A percentile compares a stretch with the other conserved stretches of the same genome.
phyloP scores from a whole-genome alignment of 2,797 vertebrate genomes.

The Ctenochaetus hawaiiensis region DNA sequence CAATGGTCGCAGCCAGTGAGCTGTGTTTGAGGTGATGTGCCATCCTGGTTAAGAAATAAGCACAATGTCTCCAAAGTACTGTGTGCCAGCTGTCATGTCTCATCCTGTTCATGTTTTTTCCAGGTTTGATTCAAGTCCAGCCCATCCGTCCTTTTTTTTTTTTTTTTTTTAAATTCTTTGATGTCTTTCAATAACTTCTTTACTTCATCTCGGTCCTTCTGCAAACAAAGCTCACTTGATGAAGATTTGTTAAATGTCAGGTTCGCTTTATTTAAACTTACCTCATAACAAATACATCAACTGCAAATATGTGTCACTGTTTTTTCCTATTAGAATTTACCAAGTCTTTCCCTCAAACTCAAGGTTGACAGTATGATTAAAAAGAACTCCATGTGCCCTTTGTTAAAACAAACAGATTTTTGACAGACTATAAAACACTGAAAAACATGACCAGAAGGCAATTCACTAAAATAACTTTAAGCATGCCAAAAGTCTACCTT shows the following conservation, averaged over 20 bases:
- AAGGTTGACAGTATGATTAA: too few relatives aligned
- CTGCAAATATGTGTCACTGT: background rate
- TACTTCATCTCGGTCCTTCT: background rate
- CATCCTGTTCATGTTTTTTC: background rate
- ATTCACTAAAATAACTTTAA: background rate
- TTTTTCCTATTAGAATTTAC: background rate
- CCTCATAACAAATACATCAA: background rate
- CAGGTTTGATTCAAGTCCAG: conserved; percentile 27
- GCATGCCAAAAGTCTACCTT: conserved; percentile 4
- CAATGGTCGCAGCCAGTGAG: conserved; percentile 25
- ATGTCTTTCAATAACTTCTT: background rate
- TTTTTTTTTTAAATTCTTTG: background rate
- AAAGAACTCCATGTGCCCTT: too few relatives aligned
- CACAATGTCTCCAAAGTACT: background rate
- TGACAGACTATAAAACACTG: background rate
- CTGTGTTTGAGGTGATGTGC: conserved; percentile 40
- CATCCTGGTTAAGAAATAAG: conserved; percentile 25
- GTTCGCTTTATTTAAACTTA: background rate
- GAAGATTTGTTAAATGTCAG: background rate
- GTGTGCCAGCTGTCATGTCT: conserved; percentile 9
- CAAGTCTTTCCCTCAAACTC: background rate
- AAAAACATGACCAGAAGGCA: conserved; percentile 2
- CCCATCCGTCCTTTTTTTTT: background rate
- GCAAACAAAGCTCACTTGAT: background rate
- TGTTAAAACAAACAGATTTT: background rate